Evolutionary conservation across 2,888 invertebrate species (phyloP).

Genomic region (Melanotus villosus): DNA sequence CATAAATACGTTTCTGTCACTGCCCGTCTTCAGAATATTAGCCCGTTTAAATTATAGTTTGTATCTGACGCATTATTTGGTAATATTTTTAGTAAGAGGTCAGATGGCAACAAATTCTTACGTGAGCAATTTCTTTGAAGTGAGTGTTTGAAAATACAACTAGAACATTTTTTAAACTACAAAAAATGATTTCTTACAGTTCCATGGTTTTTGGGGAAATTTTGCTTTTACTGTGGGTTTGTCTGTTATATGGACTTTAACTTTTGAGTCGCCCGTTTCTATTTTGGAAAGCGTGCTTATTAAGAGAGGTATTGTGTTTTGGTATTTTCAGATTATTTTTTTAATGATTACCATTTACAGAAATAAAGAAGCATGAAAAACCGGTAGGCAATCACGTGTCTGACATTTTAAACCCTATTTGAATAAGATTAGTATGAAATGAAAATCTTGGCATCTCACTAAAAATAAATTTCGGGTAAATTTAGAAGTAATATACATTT

Average conservation of each 20-base stretch:
- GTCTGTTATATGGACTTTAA: slow-evolving; percentile 66
- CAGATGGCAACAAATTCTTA: slow-evolving; percentile 52
- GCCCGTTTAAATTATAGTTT: slow-evolving; percentile 72
- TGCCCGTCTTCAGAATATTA: slow-evolving; percentile 70
- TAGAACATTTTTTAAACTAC: background rate
- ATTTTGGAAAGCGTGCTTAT: slow-evolving; percentile 66
- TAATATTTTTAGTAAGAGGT: slow-evolving; percentile 56
- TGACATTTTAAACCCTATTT: too few species aligned
- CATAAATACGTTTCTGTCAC: slow-evolving; percentile 71
- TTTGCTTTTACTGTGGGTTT: slow-evolving; percentile 64
- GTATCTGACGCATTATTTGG: slow-evolving; percentile 70
- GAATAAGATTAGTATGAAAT: too few species aligned
- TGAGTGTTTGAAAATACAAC: slow-evolving; percentile 46
- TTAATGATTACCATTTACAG: too few species aligned
- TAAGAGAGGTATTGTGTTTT: slow-evolving; percentile 29
- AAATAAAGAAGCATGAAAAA: too few species aligned
- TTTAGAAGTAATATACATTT: too few species aligned
- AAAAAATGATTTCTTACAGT: slow-evolving; percentile 54
- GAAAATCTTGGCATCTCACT: too few species aligned
- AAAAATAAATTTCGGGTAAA: too few species aligned
- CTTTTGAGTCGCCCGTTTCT: slow-evolving; percentile 69
- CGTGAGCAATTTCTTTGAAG: slow-evolving; percentile 56
- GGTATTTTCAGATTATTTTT: too few species aligned
- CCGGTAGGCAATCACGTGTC: too few species aligned
- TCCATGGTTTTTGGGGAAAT: slow-evolving; percentile 68